Evolutionary conservation across 2,888 invertebrate genomes (phyloP), one percentile per base, ranked within the genome.

Genomic region (Archaeoteleia sp.): DNA sequence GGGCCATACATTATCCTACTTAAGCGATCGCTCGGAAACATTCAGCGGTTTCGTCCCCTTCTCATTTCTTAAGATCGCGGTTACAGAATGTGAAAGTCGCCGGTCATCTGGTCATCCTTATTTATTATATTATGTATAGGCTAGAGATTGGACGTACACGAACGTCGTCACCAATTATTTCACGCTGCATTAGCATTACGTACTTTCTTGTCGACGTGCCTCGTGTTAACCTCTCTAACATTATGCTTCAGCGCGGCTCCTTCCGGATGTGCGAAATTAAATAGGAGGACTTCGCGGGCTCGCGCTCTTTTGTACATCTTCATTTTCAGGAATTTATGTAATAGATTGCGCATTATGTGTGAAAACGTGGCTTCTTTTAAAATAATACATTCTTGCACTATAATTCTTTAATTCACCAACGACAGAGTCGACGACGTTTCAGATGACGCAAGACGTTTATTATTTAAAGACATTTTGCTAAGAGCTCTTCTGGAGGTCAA

Each of bases 81-180:
- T 40, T 66, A 67, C 70, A 66, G 69, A 74, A 74, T 72, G 74
- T 74, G 74, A 74, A 74, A 74, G 74, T 74, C 58, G 48, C 37
- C 67, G 73, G 73, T 74, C 73, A 74, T 73, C 68, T 73, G 73
- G 71, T 72, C 60, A 53, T 54, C 43, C 35, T 40, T 60, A 51
- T 51, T 67, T 51, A 67, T 61, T 55, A 55, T 66, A 60, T 55
- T 54, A 54, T 37, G 57, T 51, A 46, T 46, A 55, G 39, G 20
- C 20, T 43, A 32, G 54, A 54, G 58, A 66, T 51, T 60, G 51
- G 35, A 57, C 20, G 25, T 29, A 35, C 23, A 43, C 13, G 48
- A 51, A 55, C 45, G 57, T 61, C 51, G 45, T 49, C 42, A 32
- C 35, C 67, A 54, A 61, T 67, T 61, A 67, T 67, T 49, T 46